Evolutionary conservation across 2,888 invertebrate species (phyloP), one percentile per base, ranked within the genome.

Genomic region (Taenaris catops): DNA sequence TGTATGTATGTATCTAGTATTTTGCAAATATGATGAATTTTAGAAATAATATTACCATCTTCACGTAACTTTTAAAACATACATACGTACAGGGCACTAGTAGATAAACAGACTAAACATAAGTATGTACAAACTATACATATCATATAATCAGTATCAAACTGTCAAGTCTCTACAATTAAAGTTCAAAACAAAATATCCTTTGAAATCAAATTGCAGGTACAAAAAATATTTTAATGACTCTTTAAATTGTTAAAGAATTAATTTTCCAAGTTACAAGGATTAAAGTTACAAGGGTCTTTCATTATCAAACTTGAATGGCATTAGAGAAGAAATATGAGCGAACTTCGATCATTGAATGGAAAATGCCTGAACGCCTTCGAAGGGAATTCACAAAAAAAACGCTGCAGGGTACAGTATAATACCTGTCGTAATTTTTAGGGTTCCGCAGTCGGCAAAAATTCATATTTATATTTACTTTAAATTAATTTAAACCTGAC

Each of bases 291-390:
- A 66, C 66, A 69, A 69, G 61, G 66, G 63, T 63, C 63, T 70
- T 71, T 72, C 71, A 73, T 72, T 74, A 71, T 58, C 63, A 63
- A 73, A 75, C 68, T 75, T 69, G 65, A 64, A 69, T 67, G 64
- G 58, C 61, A 63, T 62, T 61, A 63, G 56, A 60, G 62, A 67
- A 73, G 74, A 74, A 73, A 74, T 74, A 74, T 71, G 70, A 72
- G 63, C 53, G 49, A 74, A 75, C 56, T 74, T 74, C 65, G 66
- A 74, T 72, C 70, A 69, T 69, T 69, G 67, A 68, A 62, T 55
- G 45, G 53, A 55, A 51, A 55, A 58, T 53, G 60, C 53, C 48
- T 51, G 60, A 60, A 58, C 51, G 58, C 56, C 51, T 59, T 61
- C 51, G 50, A 55, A 55, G 49, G 49, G 52, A 58, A 55, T 61